Base-by-base conservation (phyloP, 2,797 vertebrate species). In the Phrynocephalus vlangalii region DNA sequence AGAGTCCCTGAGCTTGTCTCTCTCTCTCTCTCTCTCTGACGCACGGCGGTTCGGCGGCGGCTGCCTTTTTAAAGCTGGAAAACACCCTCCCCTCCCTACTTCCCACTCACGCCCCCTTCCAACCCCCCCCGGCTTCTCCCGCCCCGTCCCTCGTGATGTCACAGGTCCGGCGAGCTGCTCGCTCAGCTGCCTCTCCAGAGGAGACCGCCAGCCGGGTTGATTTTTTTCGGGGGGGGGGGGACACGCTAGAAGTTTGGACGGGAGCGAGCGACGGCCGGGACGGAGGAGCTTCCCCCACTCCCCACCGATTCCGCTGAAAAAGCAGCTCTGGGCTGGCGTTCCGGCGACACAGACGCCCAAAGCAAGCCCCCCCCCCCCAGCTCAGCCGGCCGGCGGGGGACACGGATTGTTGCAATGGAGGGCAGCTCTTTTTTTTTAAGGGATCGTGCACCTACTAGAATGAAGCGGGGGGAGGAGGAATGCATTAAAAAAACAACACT, bases 21-120 rank as follows among this genome's bases (percentile, higher is more conserved):
- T 98, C 67, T 96, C 96, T 67, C 66, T 67, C 66, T 67, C 66
- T 67, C 30, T 89, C 96, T 97, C 96, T 98, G 98, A 98, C 98
- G 98, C 98, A 96, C 96, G 95, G 96, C 96, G 95, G 91, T 66
- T 91, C 91, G 96, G 96, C 96, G 96, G 94, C 97, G 94, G 91
- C 97, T 93, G 73, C 95, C 97, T 97, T 98, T 98, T 98, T 98
- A 99, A 99, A 98, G 97, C 97, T 97, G 98, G 98, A 98, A 98
- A 98, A 98, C 97, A 98, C 98, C 98, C 97, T 97, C 96, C 93
- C 92, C 92, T 90, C 92, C 96, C 93, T 83, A 11, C 92, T 77
- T 97, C 96, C 93, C 92, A 90, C 92, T 95, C 93, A 83, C 8
- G 52, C 5, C 9, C 92, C 77, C 95, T 96, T 96, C 96, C 96